These are phyloP conservation scores for Hippocampus kuda DNA, from an alignment of 2,797 vertebrate species.

Conservation along the genomic window DNA sequence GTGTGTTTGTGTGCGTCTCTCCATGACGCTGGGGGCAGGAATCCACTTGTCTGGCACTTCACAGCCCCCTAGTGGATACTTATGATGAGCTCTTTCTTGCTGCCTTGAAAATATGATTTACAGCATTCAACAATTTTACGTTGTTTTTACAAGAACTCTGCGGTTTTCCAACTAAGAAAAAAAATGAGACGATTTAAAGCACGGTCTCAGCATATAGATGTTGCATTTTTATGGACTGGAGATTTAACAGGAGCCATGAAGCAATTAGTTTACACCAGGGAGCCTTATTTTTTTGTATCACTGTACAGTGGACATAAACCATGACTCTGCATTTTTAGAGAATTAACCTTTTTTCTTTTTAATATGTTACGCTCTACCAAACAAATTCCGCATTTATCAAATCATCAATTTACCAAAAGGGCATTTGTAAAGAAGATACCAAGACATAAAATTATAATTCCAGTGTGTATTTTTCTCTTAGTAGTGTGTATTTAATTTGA, in stretches of 20 bases:
- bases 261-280: neutral
- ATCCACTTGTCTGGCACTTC: slow-evolving; percentile 32
- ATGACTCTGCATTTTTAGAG: neutral
- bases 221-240: neutral
- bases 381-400: neutral
- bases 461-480: neutral
- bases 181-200: neutral
- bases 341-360: neutral
- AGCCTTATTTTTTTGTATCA: neutral
- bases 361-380: neutral
- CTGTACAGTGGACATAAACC: neutral
- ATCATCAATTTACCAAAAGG: neutral
- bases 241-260: neutral
- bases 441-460: neutral
- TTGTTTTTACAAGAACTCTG: slow-evolving; percentile 5
- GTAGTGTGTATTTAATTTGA: neutral
- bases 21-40: slow-evolving; percentile 5
- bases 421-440: neutral
- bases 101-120: slow-evolving; percentile 12
- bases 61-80: slow-evolving; percentile 57
- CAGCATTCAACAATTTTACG: neutral
- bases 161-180: neutral
- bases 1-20: neutral
- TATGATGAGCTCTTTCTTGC: slow-evolving; percentile 15
- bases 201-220: neutral